These are phyloP conservation scores for Rhopalosiphum nymphaeae DNA, from an alignment of 2,888 invertebrate genomes.

Conservation along the genomic window DNA sequence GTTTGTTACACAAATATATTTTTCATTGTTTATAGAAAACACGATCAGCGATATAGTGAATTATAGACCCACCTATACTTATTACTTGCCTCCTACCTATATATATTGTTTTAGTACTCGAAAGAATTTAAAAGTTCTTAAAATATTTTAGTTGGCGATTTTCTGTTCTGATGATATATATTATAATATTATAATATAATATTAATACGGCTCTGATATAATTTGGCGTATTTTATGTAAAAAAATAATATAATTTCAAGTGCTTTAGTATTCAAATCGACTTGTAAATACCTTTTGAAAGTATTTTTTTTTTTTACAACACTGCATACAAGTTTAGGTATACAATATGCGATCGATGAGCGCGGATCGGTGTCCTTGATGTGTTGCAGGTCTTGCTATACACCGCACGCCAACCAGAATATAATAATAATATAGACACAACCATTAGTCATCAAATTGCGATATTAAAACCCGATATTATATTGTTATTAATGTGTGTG, in stretches of 20 bases:
- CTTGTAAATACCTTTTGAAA: background rate
- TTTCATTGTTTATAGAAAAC: background rate
- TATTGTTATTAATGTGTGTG: background rate
- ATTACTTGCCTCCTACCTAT: background rate
- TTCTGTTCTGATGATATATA: background rate
- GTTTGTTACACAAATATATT: background rate
- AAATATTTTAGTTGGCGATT: background rate
- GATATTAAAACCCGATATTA: background rate
- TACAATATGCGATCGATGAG: background rate
- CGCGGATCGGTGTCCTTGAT: background rate
- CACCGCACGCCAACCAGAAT: background rate
- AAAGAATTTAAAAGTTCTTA: background rate
- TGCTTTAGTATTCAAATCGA: background rate
- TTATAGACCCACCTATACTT: background rate
- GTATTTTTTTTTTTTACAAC: background rate
- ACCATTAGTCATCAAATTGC: constrained; percentile 16
- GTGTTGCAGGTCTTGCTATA: background rate
- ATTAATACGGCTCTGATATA: background rate
- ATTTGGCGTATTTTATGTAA: background rate
- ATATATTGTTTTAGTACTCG: background rate
- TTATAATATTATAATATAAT: background rate
- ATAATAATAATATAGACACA: background rate
- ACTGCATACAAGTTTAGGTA: background rate
- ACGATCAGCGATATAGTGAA: background rate
- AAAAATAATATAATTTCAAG: background rate